Evolutionary conservation across 2,113 vertebrate genomes (phyloP).

Genomic region (Bothrops jararaca): DNA sequence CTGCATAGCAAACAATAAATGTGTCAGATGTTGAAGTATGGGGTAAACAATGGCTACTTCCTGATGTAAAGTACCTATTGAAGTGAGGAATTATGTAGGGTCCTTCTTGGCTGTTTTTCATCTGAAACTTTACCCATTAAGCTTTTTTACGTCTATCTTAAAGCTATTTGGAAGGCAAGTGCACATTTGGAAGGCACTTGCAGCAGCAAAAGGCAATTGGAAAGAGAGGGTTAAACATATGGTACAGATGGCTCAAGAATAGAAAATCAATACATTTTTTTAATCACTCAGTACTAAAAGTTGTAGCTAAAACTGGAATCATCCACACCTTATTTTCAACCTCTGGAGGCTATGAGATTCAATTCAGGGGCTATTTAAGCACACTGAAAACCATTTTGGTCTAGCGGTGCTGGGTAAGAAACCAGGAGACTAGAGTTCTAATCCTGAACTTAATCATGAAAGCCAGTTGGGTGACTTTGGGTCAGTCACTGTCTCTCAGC

Average conservation of each 20-base stretch:
- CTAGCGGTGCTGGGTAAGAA: background rate
- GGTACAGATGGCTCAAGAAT: background rate
- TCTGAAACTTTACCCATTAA: background rate
- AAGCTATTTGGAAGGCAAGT: background rate
- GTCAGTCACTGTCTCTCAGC: background rate
- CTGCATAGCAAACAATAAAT: background rate
- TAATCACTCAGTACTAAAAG: background rate
- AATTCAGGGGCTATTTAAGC: background rate
- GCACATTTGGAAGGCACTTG: background rate
- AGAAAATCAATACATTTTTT: background rate
- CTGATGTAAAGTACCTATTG: background rate
- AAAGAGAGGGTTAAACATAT: background rate
- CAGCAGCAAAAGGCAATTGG: background rate
- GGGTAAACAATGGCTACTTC: background rate
- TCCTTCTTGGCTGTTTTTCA: background rate
- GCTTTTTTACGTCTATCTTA: background rate
- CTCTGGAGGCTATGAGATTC: background rate
- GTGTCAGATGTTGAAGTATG: background rate
- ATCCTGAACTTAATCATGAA: background rate
- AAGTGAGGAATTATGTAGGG: background rate
- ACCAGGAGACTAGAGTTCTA: background rate
- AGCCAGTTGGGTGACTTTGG: background rate
- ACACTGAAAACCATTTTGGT: background rate
- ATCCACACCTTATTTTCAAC: background rate
- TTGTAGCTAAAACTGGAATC: background rate